A percentile compares a stretch with the other conserved stretches of the same genome.
phyloP scores from a whole-genome alignment of 2,797 vertebrate genomes.

The Lepilemur septentrionalis region DNA sequence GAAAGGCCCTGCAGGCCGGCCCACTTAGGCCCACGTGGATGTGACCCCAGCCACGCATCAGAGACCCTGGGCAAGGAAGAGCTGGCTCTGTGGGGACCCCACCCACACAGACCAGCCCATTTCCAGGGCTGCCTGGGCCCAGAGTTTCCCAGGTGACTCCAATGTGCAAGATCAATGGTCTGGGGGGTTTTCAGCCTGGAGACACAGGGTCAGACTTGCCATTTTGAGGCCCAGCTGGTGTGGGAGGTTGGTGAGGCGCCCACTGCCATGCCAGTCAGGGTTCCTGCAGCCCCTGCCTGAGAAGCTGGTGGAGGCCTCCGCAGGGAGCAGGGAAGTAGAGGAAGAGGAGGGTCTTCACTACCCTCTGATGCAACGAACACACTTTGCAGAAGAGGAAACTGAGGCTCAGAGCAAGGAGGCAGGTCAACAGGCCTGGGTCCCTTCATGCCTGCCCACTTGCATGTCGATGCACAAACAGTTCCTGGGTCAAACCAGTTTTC shows the following conservation, averaged over 20 bases:
- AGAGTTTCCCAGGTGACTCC: neutral
- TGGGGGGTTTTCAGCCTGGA: neutral
- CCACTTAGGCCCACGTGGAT: neutral
- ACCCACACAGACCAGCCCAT: rapidly evolving
- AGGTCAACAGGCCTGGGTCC: neutral
- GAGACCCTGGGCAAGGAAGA: neutral
- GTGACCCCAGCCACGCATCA: rapidly evolving
- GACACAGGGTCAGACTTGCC: rapidly evolving
- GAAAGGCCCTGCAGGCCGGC: neutral
- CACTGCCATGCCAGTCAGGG: rapidly evolving
- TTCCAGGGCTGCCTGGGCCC: neutral
- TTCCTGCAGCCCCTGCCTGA: neutral
- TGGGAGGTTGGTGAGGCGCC: neutral
- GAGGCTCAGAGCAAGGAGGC: neutral
- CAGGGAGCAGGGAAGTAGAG: neutral
- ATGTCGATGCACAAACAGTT: neutral
- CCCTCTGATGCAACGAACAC: rapidly evolving
- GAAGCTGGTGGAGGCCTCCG: neutral
- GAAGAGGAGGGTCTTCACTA: no score
- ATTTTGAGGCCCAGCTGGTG: neutral
- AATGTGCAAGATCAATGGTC: neutral
- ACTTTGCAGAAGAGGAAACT: neutral
- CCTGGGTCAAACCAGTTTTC: neutral
- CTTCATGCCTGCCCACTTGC: neutral
- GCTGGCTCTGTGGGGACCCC: neutral